A percentile compares a stretch with the other conserved stretches of the same genome.
These are phyloP conservation scores for Tapera naevia DNA, from an alignment of 2,797 vertebrate genomes.

Conservation along the genomic window DNA sequence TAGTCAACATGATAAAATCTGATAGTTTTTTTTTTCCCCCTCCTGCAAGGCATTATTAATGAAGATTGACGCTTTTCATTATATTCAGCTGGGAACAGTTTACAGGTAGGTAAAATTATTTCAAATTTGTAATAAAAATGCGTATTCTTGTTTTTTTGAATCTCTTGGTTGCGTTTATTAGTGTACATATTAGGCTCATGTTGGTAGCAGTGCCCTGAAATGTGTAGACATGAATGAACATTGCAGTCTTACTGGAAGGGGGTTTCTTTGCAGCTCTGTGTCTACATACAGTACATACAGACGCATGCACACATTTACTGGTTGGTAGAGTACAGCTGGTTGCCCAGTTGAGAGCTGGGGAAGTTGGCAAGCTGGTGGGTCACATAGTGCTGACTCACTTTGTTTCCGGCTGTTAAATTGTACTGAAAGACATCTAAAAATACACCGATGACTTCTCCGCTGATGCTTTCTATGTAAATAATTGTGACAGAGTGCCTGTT, in stretches of 20 bases:
- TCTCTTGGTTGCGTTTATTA: background rate
- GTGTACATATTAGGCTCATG: background rate
- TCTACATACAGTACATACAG: background rate
- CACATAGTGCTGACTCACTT: conserved; percentile 50
- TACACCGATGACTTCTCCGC: conserved; percentile 10
- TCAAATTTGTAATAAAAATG: background rate
- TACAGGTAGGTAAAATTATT: conserved; percentile 84
- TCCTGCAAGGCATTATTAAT: conserved; percentile 89
- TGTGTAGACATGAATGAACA: background rate
- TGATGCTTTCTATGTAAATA: conserved; percentile 22
- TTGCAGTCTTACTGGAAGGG: background rate
- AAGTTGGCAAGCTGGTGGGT: conserved; percentile 15
- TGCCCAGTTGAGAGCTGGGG: background rate
- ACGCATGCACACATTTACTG: background rate
- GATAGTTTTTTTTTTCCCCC: background rate
- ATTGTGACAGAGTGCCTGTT: background rate
- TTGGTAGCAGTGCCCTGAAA: background rate
- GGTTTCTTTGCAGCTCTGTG: background rate
- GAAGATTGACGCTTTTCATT: conserved; percentile 99
- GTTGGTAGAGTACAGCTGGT: background rate
- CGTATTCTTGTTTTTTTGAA: background rate
- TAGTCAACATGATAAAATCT: background rate
- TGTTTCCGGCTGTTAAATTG: conserved; percentile 58
- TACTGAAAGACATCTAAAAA: conserved; percentile 64
- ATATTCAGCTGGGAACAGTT: conserved; percentile 96